These are phyloP conservation scores for Lepidocyrtoides sp. DNA, from an alignment of 2,888 invertebrate species.

Conservation along the genomic window DNA sequence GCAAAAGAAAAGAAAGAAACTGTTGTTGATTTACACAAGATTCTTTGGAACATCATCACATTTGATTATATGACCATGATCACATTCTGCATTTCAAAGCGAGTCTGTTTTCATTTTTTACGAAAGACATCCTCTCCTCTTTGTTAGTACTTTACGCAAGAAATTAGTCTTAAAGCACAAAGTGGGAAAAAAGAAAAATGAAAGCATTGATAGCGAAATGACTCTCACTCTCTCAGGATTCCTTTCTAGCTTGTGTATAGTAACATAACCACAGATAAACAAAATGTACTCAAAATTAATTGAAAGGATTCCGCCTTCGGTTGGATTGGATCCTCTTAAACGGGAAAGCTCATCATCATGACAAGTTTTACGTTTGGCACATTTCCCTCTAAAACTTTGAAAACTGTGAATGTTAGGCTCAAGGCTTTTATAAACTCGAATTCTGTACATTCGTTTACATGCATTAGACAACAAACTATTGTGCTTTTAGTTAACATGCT, in stretches of 20 bases:
- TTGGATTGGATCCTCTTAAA: slow-evolving; percentile 31
- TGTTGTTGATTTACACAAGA: neutral
- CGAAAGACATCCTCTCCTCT: neutral
- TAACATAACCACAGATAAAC: neutral
- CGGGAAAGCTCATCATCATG: slow-evolving; percentile 59
- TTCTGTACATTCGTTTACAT: neutral
- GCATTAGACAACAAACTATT: slow-evolving; percentile 45
- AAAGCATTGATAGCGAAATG: slow-evolving; percentile 45
- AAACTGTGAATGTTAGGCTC: slow-evolving; percentile 74
- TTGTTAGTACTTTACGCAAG: slow-evolving; percentile 15
- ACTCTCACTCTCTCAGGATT: slow-evolving; percentile 11
- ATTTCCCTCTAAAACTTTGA: slow-evolving; percentile 41
- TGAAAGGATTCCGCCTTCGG: slow-evolving; percentile 30
- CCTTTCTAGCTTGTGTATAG: neutral
- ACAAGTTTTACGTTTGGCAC: slow-evolving; percentile 64
- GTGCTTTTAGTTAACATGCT: slow-evolving; percentile 48
- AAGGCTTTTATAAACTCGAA: slow-evolving; percentile 42
- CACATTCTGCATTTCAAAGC: neutral
- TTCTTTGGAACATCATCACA: slow-evolving; percentile 1
- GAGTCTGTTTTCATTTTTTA: neutral
- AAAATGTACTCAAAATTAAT: slow-evolving; percentile 9
- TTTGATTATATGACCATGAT: too few relatives aligned
- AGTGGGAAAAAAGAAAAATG: slow-evolving; percentile 38
- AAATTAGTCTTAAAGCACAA: neutral
- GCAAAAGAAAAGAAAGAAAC: slow-evolving; percentile 27